Evolutionary conservation across 2,888 invertebrate genomes (phyloP), one percentile per base, ranked within the genome.

Genomic region (Sarcophaga caerulescens): DNA sequence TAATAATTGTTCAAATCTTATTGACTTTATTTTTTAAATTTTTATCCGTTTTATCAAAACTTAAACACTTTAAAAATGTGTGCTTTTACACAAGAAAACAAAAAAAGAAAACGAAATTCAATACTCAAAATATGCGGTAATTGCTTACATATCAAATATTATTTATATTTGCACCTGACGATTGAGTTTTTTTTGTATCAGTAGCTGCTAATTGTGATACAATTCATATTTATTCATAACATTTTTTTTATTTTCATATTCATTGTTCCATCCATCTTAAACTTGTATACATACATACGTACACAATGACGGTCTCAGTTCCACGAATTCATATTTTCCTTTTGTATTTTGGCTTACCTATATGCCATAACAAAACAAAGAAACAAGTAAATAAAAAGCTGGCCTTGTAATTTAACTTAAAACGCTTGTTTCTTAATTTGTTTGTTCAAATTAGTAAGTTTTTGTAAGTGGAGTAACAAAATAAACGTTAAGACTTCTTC

Each of bases 181-280:
- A 73, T 69, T 57, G 25, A 70, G 10, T 70, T 73, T 66, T 25
- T 66, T 80, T 65, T 47, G 70, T 70, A n/a, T 17, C n/a, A 45
- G 23, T 66, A 68, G 57, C 47, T 69, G 59, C 25, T 66, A 59
- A 73, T 73, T 80, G 73, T 66, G 66, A 80, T 80, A 66, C 21
- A 66, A 73, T 66, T 65, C 59, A 59, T 74, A 66, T n/a, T 59
- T 65, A 68, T 60, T 68, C 19, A 65, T 57, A 10, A 35, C 0
- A 57, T 3, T 23, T 57, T n/a, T 17, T 25, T n/a, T 65, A 25
- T n/a, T 25, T 52, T 19, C 21, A 44, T 63, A 45, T 35, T 8
- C 14, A 35, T 59, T 71, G 25, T 87, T 94, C 90, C 69, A 91
- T 14, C 90, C 45, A 96, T 88, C 1, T 94, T 91, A 60, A 17